These are phyloP conservation scores for Lynx canadensis DNA, from an alignment of 2,113 vertebrate species.

Conservation along the genomic window DNA sequence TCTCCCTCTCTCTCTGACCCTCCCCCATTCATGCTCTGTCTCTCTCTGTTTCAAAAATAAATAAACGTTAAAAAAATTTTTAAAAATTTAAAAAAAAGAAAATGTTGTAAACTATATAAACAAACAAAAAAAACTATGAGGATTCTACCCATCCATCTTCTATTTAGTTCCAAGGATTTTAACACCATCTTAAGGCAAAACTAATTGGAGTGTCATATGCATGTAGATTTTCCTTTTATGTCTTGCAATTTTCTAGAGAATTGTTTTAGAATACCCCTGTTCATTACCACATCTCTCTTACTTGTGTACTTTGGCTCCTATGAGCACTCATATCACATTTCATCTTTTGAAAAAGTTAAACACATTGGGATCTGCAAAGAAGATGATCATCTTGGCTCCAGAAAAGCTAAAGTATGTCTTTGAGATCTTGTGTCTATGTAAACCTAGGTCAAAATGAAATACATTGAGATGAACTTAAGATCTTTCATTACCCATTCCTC, in stretches of 20 bases:
- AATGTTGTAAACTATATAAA: background rate
- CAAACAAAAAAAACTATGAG: background rate
- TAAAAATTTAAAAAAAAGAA: background rate
- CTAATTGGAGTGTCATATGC: background rate
- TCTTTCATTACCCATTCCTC: background rate
- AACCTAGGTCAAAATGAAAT: conserved; percentile 32
- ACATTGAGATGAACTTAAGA: background rate
- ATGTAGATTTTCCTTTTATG: background rate
- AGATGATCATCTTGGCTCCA: background rate
- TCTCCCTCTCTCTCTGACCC: too few species aligned
- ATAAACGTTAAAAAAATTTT: too few species aligned
- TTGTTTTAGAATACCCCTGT: background rate
- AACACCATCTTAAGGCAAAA: background rate
- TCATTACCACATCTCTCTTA: background rate
- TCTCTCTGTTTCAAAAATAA: too few species aligned
- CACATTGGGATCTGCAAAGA: background rate
- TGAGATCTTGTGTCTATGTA: background rate
- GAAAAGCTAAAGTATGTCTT: background rate
- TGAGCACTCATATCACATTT: background rate
- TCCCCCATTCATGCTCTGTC: too few species aligned
- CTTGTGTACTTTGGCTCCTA: background rate
- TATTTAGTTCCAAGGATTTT: background rate
- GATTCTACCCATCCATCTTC: background rate
- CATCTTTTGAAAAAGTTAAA: background rate
- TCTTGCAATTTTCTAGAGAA: background rate